phyloP scores from a whole-genome alignment of 64 coral and sea anemone genomes.

The Stichodactyla mertensii region DNA sequence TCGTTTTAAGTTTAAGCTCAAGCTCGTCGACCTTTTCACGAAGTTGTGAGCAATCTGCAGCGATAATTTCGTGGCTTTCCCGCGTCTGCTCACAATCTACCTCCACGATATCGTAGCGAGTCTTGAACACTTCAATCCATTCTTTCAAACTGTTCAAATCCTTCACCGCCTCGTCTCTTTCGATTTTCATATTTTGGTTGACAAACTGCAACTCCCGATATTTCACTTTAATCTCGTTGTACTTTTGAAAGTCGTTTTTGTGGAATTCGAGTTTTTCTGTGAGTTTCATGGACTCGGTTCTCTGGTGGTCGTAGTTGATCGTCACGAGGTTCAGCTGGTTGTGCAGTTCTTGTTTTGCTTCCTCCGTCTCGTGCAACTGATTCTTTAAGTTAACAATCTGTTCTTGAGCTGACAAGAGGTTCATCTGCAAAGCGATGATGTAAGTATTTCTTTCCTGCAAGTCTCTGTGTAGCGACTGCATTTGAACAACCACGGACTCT shows the following conservation, averaged over 20 bases:
- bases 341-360: constrained; percentile 41
- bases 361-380: constrained; percentile 35
- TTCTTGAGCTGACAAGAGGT: constrained; percentile 63
- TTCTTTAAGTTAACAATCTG: constrained; percentile 62
- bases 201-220: constrained; percentile 63
- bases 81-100: constrained; percentile 42
- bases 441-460: constrained; percentile 80
- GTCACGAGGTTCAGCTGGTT: constrained; percentile 58
- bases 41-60: constrained; percentile 38
- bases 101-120: constrained; percentile 57
- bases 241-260: constrained; percentile 77
- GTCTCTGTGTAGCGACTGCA: constrained; percentile 36
- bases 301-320: constrained; percentile 79
- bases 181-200: constrained; percentile 54
- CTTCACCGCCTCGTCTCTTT: constrained; percentile 48
- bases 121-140: constrained; percentile 51
- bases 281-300: constrained; percentile 79
- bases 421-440: constrained; percentile 92
- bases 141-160: constrained; percentile 34
- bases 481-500: constrained; percentile 53
- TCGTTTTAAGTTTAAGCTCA: constrained; percentile 29
- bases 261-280: constrained; percentile 68
- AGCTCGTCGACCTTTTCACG: constrained; percentile 47
- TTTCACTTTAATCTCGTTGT: constrained; percentile 63
- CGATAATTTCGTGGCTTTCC: constrained; percentile 47